A percentile compares a stretch with the other conserved stretches of the same genome.
These are phyloP conservation scores for Achroia grisella DNA, from an alignment of 1,140 invertebrate genomes.

Conservation along the genomic window DNA sequence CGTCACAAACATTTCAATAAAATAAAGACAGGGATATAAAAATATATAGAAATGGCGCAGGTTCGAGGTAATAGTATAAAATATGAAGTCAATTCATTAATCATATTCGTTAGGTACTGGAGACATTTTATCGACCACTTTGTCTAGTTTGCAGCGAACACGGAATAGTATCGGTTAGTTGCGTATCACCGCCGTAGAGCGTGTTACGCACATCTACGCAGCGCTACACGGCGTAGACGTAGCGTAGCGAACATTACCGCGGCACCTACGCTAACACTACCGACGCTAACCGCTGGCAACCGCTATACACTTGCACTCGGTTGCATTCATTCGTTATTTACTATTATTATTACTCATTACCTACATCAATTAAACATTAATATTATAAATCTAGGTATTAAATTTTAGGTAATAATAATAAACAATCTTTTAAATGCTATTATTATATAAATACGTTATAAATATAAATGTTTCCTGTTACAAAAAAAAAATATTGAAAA, in stretches of 20 bases:
- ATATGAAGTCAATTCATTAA: conserved; percentile 72
- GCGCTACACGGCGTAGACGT: background rate
- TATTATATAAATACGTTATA: conserved; percentile 76
- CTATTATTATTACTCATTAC: conserved; percentile 71
- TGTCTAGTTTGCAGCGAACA: conserved; percentile 44
- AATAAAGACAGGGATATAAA: conserved; percentile 67
- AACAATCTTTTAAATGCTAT: conserved; percentile 75
- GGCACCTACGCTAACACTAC: conserved; percentile 11
- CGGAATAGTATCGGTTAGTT: conserved; percentile 14
- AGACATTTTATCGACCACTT: conserved; percentile 48
- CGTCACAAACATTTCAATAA: conserved; percentile 60
- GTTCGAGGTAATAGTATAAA: conserved; percentile 70
- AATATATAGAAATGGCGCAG: conserved; percentile 65
- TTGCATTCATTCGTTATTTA: conserved; percentile 69
- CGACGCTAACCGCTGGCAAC: conserved; percentile 27
- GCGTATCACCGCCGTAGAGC: conserved; percentile 14
- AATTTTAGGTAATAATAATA: conserved; percentile 74
- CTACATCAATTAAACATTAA: conserved; percentile 73
- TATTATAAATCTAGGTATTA: conserved; percentile 72
- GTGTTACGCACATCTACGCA: conserved; percentile 8
- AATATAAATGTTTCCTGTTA: conserved; percentile 76
- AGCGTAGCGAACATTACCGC: conserved; percentile 13
- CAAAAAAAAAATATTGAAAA: conserved; percentile 74
- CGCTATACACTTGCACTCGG: conserved; percentile 53
- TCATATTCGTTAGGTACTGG: conserved; percentile 69